phyloP scores from a whole-genome alignment of 1,140 invertebrate species.

The Paraescarpia echinospica region DNA sequence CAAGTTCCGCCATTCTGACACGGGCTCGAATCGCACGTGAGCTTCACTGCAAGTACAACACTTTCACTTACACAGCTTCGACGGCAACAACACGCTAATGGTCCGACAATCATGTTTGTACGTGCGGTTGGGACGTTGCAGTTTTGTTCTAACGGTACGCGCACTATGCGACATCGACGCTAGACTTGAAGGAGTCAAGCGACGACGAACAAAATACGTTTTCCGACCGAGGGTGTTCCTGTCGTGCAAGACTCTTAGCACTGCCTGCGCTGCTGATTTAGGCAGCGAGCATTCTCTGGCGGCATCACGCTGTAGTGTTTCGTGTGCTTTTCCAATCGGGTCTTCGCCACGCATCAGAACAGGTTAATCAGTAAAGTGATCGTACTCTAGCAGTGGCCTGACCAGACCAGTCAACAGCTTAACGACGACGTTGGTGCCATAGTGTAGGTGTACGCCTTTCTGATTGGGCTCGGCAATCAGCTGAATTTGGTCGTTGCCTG shows the following conservation, averaged over 20 bases:
- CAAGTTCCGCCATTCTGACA: not conserved
- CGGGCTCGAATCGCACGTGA: not conserved
- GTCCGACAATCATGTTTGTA: not conserved
- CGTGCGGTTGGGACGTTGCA: not conserved
- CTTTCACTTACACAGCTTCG: not conserved
- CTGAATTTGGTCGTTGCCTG: no score
- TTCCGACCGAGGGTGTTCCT: not conserved
- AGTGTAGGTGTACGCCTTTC: no score
- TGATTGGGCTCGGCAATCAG: no score
- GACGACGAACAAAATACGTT: not conserved
- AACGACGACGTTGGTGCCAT: no score
- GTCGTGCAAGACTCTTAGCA: not conserved
- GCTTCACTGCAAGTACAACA: not conserved
- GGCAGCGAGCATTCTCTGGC: not conserved
- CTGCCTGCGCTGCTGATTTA: not conserved
- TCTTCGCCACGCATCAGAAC: no score
- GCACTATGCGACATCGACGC: not conserved
- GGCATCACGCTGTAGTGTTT: no score
- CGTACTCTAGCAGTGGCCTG: no score
- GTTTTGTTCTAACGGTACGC: not conserved
- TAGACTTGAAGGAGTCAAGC: not conserved
- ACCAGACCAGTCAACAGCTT: no score
- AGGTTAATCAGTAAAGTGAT: no score
- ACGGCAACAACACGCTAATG: not conserved
- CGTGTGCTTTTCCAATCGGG: no score